Percentiles rank a stretch among this genome's conserved stretches.
Evolutionary conservation across 2,888 invertebrate genomes (phyloP).

Genomic region (Nowickia ferox): DNA sequence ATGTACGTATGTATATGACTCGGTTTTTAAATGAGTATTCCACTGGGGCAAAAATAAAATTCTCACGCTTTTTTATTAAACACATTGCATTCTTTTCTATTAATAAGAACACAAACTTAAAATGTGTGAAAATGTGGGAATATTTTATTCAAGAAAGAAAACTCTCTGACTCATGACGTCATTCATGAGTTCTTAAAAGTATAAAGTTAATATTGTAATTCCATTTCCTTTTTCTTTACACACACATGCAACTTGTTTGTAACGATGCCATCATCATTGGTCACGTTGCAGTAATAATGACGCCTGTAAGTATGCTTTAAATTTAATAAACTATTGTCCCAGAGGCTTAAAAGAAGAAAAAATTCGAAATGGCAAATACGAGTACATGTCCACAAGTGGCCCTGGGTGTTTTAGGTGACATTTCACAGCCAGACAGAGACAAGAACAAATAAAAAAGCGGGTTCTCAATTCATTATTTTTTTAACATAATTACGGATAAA

Average conservation of each 20-base stretch:
- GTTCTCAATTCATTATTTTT: neutral
- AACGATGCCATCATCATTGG: constrained; percentile 31
- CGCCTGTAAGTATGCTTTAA: constrained; percentile 36
- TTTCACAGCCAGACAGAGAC: too few species aligned
- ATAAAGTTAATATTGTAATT: neutral
- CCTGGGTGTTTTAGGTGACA: neutral
- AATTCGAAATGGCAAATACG: neutral
- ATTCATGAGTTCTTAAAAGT: constrained; percentile 7
- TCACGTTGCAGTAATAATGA: constrained; percentile 26
- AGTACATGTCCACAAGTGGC: neutral
- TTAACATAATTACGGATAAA: too few species aligned
- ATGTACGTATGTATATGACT: neutral
- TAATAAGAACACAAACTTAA: neutral
- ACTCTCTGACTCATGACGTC: constrained; percentile 33
- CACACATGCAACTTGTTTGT: neutral
- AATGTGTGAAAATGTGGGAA: constrained; percentile 1
- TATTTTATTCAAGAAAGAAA: neutral
- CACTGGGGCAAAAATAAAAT: neutral
- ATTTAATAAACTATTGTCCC: neutral
- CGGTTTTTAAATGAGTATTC: constrained; percentile 4
- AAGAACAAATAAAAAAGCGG: too few species aligned
- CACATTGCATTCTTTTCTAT: neutral
- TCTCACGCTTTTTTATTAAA: constrained; percentile 30
- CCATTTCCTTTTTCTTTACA: constrained; percentile 24
- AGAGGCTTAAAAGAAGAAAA: neutral